Conservation (phyloP, 2,888 invertebrate genomes). For the Megamerina dolium region DNA sequence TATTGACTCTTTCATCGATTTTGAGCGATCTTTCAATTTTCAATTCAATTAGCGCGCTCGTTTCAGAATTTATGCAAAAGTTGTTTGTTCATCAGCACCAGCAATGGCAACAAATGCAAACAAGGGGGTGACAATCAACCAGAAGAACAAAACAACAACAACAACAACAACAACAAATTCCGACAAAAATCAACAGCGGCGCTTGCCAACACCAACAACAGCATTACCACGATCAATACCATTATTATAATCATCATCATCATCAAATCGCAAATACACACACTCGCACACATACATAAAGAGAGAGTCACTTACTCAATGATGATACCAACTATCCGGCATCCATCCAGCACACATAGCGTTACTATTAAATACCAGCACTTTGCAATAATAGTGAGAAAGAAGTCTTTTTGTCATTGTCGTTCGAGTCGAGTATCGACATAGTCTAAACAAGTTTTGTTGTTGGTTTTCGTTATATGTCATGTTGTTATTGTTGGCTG, state of each 20-base stretch:
- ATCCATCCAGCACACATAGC: not conserved
- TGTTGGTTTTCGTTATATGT: conserved; percentile 6
- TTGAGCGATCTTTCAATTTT: conserved; percentile 30
- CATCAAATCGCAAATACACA: conserved; percentile 1
- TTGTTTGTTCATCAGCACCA: conserved; percentile 20
- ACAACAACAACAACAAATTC: conserved; percentile 1
- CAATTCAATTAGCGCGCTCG: conserved; percentile 33
- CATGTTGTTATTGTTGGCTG: conserved; percentile 10
- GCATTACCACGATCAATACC: too few relatives aligned
- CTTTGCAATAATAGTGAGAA: not conserved
- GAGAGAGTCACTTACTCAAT: too few relatives aligned
- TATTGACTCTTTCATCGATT: conserved; percentile 21
- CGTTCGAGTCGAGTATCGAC: not conserved
- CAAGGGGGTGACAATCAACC: not conserved
- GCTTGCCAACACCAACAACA: too few relatives aligned
- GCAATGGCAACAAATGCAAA: conserved; percentile 2
- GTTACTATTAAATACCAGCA: not conserved
- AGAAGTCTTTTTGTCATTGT: not conserved
- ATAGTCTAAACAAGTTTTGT: not conserved
- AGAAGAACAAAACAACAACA: not conserved
- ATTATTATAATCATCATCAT: too few relatives aligned
- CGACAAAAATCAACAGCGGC: too few relatives aligned
- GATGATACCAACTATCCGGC: too few relatives aligned
- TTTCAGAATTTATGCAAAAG: conserved; percentile 32
- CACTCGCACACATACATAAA: not conserved